A percentile compares a stretch with the other conserved stretches of the same genome.
phyloP scores from a whole-genome alignment of 2,113 vertebrate species.

The Pantherophis guttatus region DNA sequence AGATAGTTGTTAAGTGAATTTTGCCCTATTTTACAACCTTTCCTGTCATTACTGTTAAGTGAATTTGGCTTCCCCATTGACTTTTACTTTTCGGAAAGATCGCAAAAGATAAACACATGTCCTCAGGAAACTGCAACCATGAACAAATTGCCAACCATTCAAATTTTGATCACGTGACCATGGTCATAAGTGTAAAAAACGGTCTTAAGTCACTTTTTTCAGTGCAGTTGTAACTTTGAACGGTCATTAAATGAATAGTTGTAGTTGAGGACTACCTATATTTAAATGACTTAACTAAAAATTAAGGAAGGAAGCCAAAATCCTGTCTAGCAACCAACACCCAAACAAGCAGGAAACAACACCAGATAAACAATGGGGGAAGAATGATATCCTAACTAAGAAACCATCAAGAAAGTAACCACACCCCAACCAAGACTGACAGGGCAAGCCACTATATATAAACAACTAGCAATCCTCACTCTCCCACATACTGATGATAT shows the following conservation, averaged over 20 bases:
- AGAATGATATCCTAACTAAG: not conserved
- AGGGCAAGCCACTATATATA: not conserved
- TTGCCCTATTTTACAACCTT: no score
- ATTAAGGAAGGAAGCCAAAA: not conserved
- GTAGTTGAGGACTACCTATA: not conserved
- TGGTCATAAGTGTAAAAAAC: not conserved
- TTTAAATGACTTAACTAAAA: not conserved
- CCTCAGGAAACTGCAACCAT: not conserved
- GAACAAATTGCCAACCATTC: not conserved
- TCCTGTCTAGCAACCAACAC: not conserved
- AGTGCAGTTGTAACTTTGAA: not conserved
- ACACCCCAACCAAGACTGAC: not conserved
- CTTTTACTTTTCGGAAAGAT: not conserved
- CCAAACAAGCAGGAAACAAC: not conserved
- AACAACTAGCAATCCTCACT: not conserved
- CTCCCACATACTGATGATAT: not conserved
- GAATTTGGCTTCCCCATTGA: not conserved
- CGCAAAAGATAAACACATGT: not conserved
- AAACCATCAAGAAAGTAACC: not conserved
- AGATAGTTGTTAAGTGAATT: not conserved
- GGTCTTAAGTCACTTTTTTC: not conserved
- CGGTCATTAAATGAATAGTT: not conserved
- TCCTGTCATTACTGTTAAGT: not conserved
- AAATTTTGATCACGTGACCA: not conserved
- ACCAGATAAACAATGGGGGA: not conserved